A percentile compares a stretch with the other conserved stretches of the same genome.
phyloP scores from a whole-genome alignment of 2,888 invertebrate species.

The Archaeoteleia sp. region DNA sequence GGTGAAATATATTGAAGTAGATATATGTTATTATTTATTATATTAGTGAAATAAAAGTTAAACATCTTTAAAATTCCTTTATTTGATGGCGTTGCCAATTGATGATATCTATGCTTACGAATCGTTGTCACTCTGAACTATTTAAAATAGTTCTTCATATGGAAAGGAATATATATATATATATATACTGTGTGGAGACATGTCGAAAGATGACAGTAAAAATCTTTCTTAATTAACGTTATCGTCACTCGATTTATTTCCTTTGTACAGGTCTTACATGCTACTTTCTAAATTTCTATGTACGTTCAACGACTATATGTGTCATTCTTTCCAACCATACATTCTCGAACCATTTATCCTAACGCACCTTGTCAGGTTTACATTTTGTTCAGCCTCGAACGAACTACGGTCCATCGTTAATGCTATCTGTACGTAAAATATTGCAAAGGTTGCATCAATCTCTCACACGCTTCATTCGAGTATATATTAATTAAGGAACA shows the following conservation, averaged over 20 bases:
- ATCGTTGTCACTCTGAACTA: too few species aligned
- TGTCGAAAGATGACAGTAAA: background rate
- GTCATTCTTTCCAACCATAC: slow-evolving; percentile 45
- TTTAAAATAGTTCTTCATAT: too few species aligned
- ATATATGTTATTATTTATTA: too few species aligned
- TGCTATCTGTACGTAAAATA: slow-evolving; percentile 56
- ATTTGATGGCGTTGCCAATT: too few species aligned
- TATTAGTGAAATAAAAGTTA: too few species aligned
- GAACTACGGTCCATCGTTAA: slow-evolving; percentile 47
- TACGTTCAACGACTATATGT: slow-evolving; percentile 53
- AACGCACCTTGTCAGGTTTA: slow-evolving; percentile 44
- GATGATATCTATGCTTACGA: too few species aligned
- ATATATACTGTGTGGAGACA: background rate
- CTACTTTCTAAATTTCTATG: slow-evolving; percentile 61
- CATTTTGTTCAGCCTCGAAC: slow-evolving; percentile 41
- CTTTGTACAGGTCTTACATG: slow-evolving; percentile 67
- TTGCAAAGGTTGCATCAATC: slow-evolving; percentile 43
- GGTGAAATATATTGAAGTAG: too few species aligned
- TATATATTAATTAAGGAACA: slow-evolving; percentile 47
- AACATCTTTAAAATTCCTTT: too few species aligned
- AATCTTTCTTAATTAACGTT: slow-evolving; percentile 56
- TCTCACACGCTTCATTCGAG: slow-evolving; percentile 39
- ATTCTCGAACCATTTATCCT: slow-evolving; percentile 48
- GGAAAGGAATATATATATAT: too few species aligned
- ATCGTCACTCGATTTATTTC: slow-evolving; percentile 68